Base-by-base conservation (phyloP, 2,797 vertebrate species). In the Acanthurus leucopareius region DNA sequence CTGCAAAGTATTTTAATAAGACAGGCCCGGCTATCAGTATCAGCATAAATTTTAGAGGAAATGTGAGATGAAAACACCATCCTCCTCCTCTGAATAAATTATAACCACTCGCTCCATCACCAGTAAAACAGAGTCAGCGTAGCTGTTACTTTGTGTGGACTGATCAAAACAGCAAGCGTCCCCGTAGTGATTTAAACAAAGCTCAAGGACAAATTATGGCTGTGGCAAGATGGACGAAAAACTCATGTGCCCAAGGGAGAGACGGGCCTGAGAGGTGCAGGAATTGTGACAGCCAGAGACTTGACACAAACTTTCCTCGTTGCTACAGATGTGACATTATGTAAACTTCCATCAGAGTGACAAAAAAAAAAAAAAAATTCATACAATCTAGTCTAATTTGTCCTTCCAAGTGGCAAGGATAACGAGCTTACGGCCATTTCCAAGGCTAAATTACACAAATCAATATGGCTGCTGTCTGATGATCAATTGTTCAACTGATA, bases 31-130 rank as follows among this genome's bases (percentile, higher is more conserved):
- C 35, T 53, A 32, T 79, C 64, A 32, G 64, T 56, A 45, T 67
- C 75, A 25, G 57, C 35, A 48, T 7, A 47, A 64, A 83, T 69
- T 75, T 71, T 47, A 53, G 47, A 76, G 69, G 62, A 86, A 85
- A 75, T 45, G 65, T 82, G 69, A 82, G 60, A 80, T 44, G 51
- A 78, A 79, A 61, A 60, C 57, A 59, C 20, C 61, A 42, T 16
- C 19, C 66, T 40, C 44, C 57, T 60, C 44, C 59, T 75, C 69
- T 72, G 77, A 80, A 87, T 85, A 73, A 85, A 83, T 75, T 67
- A 73, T 61, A 73, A 77, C 79, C 72, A 72, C n/a, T 76, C 40
- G 1, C 59, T 79, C 53, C n/a, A 58, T 71, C 69, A 53, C 17
- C 53, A 40, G 42, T 3, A 47, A 32, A 77, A 58, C 57, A 44